phyloP scores from a whole-genome alignment of 2,797 vertebrate species.

The Aratinga solstitialis region DNA sequence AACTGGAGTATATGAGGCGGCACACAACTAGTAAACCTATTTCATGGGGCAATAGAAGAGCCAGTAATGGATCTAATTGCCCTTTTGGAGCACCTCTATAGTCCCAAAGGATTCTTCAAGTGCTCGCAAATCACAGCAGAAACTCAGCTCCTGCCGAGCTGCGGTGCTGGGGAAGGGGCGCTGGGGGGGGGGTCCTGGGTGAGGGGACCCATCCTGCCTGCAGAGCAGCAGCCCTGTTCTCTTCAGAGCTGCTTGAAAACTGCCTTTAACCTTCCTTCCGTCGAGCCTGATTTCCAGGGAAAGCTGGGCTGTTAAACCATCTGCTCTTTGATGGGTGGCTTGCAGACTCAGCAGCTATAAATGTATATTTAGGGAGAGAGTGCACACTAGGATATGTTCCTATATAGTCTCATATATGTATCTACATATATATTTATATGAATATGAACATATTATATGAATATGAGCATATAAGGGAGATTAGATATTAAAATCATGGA shows the following conservation, averaged over 20 bases:
- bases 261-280: background rate
- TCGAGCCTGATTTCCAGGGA: background rate
- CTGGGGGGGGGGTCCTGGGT: background rate
- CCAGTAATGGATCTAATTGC: background rate
- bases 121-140: background rate
- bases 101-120: background rate
- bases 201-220: background rate
- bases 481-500: background rate
- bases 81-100: background rate
- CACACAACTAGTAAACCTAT: background rate
- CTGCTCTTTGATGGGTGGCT: background rate
- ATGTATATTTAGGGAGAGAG: background rate
- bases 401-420: no score
- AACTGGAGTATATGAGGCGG: background rate
- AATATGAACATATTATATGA: background rate
- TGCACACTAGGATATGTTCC: background rate
- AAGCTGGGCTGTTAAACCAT: background rate
- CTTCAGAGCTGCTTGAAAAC: background rate
- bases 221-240: accelerated
- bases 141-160: background rate
- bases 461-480: background rate
- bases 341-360: background rate
- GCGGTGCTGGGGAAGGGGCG: background rate
- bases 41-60: background rate
- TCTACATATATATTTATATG: no score